Evolutionary conservation across 2,797 vertebrate species (phyloP).

Genomic region (Labroides dimidiatus): DNA sequence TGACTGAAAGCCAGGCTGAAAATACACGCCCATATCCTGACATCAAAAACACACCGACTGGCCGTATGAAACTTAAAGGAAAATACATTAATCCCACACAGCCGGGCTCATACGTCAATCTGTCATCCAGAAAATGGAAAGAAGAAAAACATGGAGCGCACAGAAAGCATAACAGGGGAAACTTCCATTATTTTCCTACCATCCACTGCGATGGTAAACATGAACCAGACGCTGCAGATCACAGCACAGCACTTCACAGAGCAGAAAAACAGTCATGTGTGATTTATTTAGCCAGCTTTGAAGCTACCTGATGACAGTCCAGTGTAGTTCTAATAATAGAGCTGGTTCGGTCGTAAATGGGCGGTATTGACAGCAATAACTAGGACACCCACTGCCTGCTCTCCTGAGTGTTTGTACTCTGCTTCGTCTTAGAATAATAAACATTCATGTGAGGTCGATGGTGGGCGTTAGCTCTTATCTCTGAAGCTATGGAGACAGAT

Average conservation of each 20-base stretch:
- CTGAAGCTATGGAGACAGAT: conserved; percentile 34
- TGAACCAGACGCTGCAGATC: conserved; percentile 37
- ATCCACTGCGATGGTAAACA: conserved; percentile 52
- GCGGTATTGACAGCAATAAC: conserved; percentile 72
- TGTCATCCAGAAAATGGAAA: conserved; percentile 43
- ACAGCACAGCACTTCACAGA: conserved; percentile 38
- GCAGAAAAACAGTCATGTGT: conserved; percentile 34
- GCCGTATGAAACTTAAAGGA: conserved; percentile 42
- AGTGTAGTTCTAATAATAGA: conserved; percentile 74
- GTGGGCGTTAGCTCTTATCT: conserved; percentile 42
- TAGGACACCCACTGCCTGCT: conserved; percentile 65
- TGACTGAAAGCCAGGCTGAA: conserved; percentile 8
- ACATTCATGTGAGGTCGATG: conserved; percentile 52
- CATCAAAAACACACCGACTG: conserved; percentile 14
- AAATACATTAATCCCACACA: conserved; percentile 42
- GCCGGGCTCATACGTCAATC: conserved; percentile 34
- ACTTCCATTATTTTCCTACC: conserved; percentile 63
- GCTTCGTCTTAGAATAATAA: conserved; percentile 68
- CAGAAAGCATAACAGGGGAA: conserved; percentile 57
- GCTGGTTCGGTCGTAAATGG: conserved; percentile 61
- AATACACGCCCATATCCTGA: conserved; percentile 42
- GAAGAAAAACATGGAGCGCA: conserved; percentile 34
- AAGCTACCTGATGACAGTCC: conserved; percentile 75
- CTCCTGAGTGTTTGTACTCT: conserved; percentile 57
- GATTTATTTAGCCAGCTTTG: conserved; percentile 63